A percentile compares a stretch with the other conserved stretches of the same genome.
Conservation (phyloP, 2,113 vertebrate species). For the Oryzias celebensis region DNA sequence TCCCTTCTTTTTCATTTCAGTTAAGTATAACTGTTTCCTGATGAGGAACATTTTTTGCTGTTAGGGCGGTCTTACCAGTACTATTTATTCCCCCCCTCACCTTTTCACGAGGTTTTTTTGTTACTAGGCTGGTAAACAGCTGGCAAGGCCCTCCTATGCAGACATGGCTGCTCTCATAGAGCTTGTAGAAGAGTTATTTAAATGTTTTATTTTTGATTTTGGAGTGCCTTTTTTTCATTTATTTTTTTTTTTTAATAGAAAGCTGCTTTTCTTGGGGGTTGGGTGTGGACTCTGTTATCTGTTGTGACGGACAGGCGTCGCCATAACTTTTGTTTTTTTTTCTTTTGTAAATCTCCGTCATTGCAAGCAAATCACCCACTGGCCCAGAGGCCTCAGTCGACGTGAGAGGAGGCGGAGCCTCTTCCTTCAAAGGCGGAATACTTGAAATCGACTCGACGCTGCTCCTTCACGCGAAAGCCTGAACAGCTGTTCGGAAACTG, state of each 20-base stretch:
- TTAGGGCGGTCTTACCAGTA: slow-evolving; percentile 85
- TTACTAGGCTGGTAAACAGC: slow-evolving; percentile 83
- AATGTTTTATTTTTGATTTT: slow-evolving; percentile 86
- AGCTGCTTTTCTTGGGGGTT: slow-evolving; percentile 90
- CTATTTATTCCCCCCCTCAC: slow-evolving; percentile 63
- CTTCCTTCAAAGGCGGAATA: slow-evolving; percentile 67
- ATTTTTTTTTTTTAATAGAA: slow-evolving; percentile 65
- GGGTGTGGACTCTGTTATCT: slow-evolving; percentile 49
- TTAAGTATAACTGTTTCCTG: slow-evolving; percentile 68
- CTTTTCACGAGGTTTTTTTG: slow-evolving; percentile 60
- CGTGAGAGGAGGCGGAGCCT: slow-evolving; percentile 55
- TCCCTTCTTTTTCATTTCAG: slow-evolving; percentile 65
- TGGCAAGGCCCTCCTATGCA: slow-evolving; percentile 84
- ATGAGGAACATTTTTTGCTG: slow-evolving; percentile 78
- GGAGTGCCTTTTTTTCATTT: slow-evolving; percentile 88
- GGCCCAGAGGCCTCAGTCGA: slow-evolving; percentile 43
- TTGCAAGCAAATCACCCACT: slow-evolving; percentile 53
- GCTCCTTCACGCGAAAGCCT: slow-evolving; percentile 84
- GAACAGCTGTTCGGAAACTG: slow-evolving; percentile 80
- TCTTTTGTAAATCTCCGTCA: slow-evolving; percentile 44
- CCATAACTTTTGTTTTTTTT: not conserved
- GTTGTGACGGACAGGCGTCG: not conserved
- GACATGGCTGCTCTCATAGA: slow-evolving; percentile 91
- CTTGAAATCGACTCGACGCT: slow-evolving; percentile 80
- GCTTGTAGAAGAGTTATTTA: slow-evolving; percentile 82